These are phyloP conservation scores for Limosa lapponica DNA, from an alignment of 2,797 vertebrate genomes.

Conservation along the genomic window DNA sequence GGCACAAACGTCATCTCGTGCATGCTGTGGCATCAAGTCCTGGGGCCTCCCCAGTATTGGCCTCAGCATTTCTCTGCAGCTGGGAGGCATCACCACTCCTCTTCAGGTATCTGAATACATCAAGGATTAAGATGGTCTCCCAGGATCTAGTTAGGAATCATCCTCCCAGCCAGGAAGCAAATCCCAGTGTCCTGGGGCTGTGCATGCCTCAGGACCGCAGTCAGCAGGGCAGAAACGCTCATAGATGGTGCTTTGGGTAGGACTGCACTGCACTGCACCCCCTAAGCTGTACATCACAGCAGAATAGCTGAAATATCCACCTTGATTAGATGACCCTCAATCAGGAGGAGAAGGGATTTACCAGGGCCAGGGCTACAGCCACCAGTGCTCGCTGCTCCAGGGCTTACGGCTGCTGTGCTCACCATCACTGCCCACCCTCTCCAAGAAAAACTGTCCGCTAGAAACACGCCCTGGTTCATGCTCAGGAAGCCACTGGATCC, in stretches of 20 bases:
- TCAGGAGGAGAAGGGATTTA: background rate
- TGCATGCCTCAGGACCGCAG: background rate
- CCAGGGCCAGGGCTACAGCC: background rate
- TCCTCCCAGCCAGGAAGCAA: background rate
- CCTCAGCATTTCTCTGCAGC: accelerated
- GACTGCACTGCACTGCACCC: background rate
- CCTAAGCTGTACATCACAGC: background rate
- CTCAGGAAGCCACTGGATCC: background rate
- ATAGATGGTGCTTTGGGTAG: background rate
- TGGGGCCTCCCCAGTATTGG: background rate
- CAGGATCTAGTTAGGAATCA: background rate
- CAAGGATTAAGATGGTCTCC: background rate
- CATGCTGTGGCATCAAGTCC: background rate
- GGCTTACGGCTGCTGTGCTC: background rate
- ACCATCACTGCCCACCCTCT: background rate
- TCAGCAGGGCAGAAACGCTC: background rate
- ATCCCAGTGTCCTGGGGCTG: background rate
- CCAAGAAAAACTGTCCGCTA: background rate
- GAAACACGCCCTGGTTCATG: accelerated
- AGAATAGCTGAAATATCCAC: background rate
- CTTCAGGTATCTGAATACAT: background rate
- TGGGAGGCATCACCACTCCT: background rate
- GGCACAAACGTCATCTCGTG: accelerated
- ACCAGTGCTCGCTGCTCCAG: accelerated
- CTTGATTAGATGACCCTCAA: accelerated